A percentile compares a stretch with the other conserved stretches of the same genome.
These are phyloP conservation scores for Bucco capensis DNA, from an alignment of 2,113 vertebrate genomes.

Conservation along the genomic window DNA sequence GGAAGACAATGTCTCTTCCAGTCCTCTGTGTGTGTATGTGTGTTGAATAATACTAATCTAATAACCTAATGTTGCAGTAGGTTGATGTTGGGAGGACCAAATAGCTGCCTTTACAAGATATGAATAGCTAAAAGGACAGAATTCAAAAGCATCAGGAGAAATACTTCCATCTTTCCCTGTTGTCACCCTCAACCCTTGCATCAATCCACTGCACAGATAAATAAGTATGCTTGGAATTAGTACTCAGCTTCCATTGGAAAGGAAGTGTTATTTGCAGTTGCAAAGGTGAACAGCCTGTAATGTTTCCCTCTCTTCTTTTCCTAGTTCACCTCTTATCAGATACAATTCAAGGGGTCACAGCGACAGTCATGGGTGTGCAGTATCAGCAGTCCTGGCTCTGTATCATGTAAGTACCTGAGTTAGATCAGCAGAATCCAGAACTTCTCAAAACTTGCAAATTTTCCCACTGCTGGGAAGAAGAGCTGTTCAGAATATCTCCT, in stretches of 20 bases:
- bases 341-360: conserved; percentile 90
- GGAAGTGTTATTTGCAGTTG: not conserved
- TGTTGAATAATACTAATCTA: conserved; percentile 18
- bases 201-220: not conserved
- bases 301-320: not conserved
- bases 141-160: conserved; percentile 15
- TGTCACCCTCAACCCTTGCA: not conserved
- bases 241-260: not conserved
- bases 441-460: not conserved
- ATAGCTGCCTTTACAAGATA: not conserved
- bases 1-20: not conserved
- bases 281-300: not conserved
- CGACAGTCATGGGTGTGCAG: conserved; percentile 82
- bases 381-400: conserved; percentile 98
- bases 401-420: conserved; percentile 83
- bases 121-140: not conserved
- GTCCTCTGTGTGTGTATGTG: not conserved
- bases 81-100: conserved; percentile 2
- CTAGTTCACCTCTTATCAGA: conserved; percentile 90
- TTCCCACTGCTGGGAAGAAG: not conserved
- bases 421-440: not conserved
- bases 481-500: not conserved
- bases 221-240: not conserved
- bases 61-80: not conserved
- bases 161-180: not conserved